Evolutionary conservation across 2,113 vertebrate genomes (phyloP), one percentile per base, ranked within the genome.

Genomic region (Tyto alba): DNA sequence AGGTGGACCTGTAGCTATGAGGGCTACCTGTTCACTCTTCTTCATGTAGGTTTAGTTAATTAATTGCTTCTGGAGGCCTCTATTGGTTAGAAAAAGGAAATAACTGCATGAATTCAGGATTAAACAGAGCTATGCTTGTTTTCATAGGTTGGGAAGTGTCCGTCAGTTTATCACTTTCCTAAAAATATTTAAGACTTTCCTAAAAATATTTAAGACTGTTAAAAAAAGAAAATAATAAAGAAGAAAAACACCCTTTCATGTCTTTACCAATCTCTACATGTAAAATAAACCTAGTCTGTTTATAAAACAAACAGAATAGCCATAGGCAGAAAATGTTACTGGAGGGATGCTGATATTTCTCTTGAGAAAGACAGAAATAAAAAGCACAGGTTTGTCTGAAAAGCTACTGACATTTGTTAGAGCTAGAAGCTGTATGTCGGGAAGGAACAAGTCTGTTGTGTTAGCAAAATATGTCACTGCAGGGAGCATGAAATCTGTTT

Each of bases 381-480:
- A 95, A 96, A 93, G 73, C 45, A 84, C 80, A 96, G 89, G 90
- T 92, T 92, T 95, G 89, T 92, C 95, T 95, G 76, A 96, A 96
- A 95, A 85, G 69, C 86, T 85, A 75, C 93, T 96, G 95, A 95
- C 92, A 93, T 96, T 96, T 95, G 77, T 85, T 95, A 84, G 77
- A 96, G 89, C 88, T 90, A 95, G 92, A 95, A 96, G 92, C 88
- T 82, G 69, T 81, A 95, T 73, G 80, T 93, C 59, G 0, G 77
- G 80, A 95, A 95, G 77, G 94, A 96, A 93, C 69, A 95, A 91
- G 88, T 95, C 92, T 95, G 95, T 94, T 92, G 57, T 95, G 95
- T 95, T 96, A 97, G 82, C 90, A 96, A 94, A 93, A 97, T 76
- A 96, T 95, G 89, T 89, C 94, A 95, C 84, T 96, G 77, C 80